Percentiles rank a stretch among this genome's conserved stretches.
Conservation (phyloP, 2,797 vertebrate genomes). For the Podargus strigoides region DNA sequence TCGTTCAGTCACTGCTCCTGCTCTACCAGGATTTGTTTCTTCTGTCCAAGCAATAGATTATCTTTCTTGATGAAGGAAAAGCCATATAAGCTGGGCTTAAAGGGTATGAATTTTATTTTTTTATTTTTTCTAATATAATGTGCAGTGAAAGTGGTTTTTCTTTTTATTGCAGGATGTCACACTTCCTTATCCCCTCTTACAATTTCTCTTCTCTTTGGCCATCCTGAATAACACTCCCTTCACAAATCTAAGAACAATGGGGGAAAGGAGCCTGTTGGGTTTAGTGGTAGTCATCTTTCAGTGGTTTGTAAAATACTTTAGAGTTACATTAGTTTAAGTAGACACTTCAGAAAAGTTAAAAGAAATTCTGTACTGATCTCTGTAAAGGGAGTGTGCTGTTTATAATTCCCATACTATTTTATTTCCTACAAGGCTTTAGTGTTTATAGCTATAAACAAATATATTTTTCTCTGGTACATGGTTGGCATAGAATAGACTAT, state of each 20-base stretch:
- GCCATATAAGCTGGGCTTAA: background rate
- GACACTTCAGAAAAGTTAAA: background rate
- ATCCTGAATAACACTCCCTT: background rate
- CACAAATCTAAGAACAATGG: background rate
- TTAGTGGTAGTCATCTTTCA: background rate
- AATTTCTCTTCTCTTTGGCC: background rate
- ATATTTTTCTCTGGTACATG: background rate
- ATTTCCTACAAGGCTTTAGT: background rate
- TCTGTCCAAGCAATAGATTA: background rate
- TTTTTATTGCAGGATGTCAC: background rate
- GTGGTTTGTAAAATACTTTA: background rate
- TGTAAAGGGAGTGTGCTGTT: background rate
- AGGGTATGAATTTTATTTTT: background rate
- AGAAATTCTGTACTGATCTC: background rate
- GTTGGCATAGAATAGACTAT: background rate
- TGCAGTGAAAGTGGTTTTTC: background rate
- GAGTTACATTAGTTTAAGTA: background rate
- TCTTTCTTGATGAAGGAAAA: background rate
- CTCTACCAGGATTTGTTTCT: background rate
- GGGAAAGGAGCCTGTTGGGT: background rate
- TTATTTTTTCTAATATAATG: background rate
- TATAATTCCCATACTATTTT: background rate
- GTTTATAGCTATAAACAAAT: background rate
- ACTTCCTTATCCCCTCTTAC: background rate
- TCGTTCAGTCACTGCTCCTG: background rate